Base-by-base conservation (phyloP, 2,797 vertebrate genomes). In the Decapterus maruadsi region DNA sequence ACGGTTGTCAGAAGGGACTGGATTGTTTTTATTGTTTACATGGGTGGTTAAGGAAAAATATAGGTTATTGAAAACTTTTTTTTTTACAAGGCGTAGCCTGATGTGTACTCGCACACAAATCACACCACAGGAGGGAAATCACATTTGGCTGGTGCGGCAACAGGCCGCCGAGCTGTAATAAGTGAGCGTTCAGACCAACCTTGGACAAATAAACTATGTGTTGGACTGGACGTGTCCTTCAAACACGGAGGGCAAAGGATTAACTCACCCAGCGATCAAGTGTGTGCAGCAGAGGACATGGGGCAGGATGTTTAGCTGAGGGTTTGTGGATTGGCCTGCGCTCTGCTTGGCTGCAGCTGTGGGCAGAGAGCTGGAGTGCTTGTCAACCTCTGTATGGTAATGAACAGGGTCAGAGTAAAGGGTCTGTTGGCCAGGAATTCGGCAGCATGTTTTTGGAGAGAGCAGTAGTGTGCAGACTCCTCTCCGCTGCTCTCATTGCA, bases 21-120 rank as follows among this genome's bases (percentile, higher is more conserved):
- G 3, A 60, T 80, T 90, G 81, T 88, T 90, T 89, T 87, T 76
- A 70, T 84, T 88, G 80, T 92, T 91, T 87, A 86, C 77, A 65
- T 62, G 68, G 83, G 74, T 77, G 84, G 71, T 75, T 85, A 85
- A 73, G 80, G 85, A 80, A 81, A 86, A 85, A 73, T 68, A 55
- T 45, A 56, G 57, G 74, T 74, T 76, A 66, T 73, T 88, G 83
- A 87, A 77, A 62, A 54, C 59, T 11, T 4, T 48, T 48, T 14
- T 6, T 19, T 48, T 55, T 53, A 67, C 42, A 70, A 68, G 68
- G 60, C 51, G 69, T 58, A 26, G 48, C 82, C 69, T 72, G 40
- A 4, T 65, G 58, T 85, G 74, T 64, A 43, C 46, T 77, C 46
- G 1, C 55, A 63, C 73, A 84, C 78, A 78, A 53, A 80, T 90